A percentile compares a stretch with the other conserved stretches of the same genome.
These are phyloP conservation scores for Ridgeia piscesae DNA, from an alignment of 1,140 invertebrate species.

Conservation along the genomic window DNA sequence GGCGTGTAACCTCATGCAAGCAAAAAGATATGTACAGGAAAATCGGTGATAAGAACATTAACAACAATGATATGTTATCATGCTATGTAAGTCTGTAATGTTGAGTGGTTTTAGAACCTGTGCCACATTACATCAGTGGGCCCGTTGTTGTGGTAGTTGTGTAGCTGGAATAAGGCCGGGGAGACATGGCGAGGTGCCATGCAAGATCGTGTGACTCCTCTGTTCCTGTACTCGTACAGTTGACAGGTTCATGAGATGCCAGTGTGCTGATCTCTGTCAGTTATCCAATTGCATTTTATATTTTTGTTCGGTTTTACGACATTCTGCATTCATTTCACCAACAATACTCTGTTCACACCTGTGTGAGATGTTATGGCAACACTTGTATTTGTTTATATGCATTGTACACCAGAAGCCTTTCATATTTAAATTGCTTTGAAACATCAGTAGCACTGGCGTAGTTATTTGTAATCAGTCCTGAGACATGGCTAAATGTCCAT, in stretches of 20 bases:
- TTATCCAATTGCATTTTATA: neutral
- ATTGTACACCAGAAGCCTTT: neutral
- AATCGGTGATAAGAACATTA: neutral
- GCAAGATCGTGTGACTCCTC: neutral
- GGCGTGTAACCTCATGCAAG: neutral
- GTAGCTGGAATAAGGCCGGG: neutral
- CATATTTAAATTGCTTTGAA: neutral
- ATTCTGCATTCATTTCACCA: too few species aligned
- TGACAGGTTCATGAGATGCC: neutral
- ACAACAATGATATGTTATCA: neutral
- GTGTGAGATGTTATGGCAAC: too few species aligned
- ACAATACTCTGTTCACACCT: too few species aligned
- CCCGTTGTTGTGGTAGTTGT: neutral
- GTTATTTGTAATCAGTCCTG: neutral
- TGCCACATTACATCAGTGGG: neutral
- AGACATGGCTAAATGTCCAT: neutral
- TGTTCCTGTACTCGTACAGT: neutral
- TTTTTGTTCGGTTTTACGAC: neutral
- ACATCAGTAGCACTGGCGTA: neutral
- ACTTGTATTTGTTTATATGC: too few species aligned
- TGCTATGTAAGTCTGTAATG: neutral
- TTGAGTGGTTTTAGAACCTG: neutral
- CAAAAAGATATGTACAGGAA: neutral
- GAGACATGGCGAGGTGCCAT: neutral
- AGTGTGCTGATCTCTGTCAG: neutral